phyloP scores from a whole-genome alignment of 2,888 invertebrate species.

The Malthinus flaveolus region DNA sequence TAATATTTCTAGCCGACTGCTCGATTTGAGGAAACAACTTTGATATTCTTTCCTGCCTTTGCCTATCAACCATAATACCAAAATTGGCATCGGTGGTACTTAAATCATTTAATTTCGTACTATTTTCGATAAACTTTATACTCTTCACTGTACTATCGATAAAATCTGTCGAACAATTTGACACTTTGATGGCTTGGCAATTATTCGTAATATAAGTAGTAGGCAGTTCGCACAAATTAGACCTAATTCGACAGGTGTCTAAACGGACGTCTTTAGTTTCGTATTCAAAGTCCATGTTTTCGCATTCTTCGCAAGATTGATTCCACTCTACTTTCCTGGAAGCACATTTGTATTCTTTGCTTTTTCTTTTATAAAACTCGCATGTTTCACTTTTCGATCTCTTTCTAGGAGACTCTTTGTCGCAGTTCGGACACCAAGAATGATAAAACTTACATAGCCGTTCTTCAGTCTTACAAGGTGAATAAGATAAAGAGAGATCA shows the following conservation, averaged over 20 bases:
- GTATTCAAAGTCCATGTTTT: conserved; percentile 51
- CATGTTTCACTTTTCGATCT: conserved; percentile 50
- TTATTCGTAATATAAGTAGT: conserved; percentile 54
- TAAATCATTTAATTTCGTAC: conserved; percentile 27
- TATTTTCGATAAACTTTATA: conserved; percentile 43
- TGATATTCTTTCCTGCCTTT: conserved; percentile 24
- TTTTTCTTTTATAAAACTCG: conserved; percentile 47
- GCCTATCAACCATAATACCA: conserved; percentile 31
- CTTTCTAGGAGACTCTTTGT: conserved; percentile 47
- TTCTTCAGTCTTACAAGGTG: conserved; percentile 39
- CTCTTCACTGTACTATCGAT: conserved; percentile 41
- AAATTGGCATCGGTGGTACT: conserved; percentile 27
- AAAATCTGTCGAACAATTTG: conserved; percentile 33
- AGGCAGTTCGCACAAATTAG: conserved; percentile 51
- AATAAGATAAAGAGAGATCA: conserved; percentile 42
- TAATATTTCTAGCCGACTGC: conserved; percentile 12
- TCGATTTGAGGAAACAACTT: conserved; percentile 24
- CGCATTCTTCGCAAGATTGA: conserved; percentile 41
- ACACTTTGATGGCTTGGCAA: conserved; percentile 42
- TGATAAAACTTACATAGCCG: conserved; percentile 48
- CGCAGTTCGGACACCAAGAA: conserved; percentile 53
- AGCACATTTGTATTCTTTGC: conserved; percentile 50
- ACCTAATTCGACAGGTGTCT: conserved; percentile 43
- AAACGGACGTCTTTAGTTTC: conserved; percentile 40
- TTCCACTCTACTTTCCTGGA: conserved; percentile 46